Evolutionary conservation across 2,888 invertebrate species (phyloP), one percentile per base, ranked within the genome.

Genomic region (Theretra japonica): DNA sequence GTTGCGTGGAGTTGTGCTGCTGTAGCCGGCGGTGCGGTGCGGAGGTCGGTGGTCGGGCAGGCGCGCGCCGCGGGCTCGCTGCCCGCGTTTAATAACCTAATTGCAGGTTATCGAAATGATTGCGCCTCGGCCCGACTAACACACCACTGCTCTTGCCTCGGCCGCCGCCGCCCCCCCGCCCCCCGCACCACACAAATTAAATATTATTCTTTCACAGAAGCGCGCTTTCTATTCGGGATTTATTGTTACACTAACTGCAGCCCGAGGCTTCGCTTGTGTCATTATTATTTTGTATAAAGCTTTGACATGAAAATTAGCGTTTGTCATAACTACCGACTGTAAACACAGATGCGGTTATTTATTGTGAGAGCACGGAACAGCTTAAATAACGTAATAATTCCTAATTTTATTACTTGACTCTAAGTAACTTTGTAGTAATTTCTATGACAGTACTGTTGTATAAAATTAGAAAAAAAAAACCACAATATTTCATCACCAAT

Each of bases 71-170:
- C 70, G 53, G 62, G 53, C 62, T 33, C 30, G 21, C 50, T 53
- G 28, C 69, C 33, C 77, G 76, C 80, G 77, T 82, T 83, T 88
- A 88, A 90, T 89, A 85, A 87, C 86, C 82, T 90, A 90, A 90
- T 90, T 85, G 88, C 79, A 65, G 86, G 84, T 77, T 82, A 79
- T 77, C 79, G 72, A 72, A 74, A 70, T 71, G 74, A 74, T 75
- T 72, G 70, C 58, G 69, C 71, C 69, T 41, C 41, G 41, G 41
- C 41, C 41, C 41, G 41, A 41, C 41, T 41, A 41, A 41, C 41
- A 41, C 41, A 41, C 41, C 41, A 41, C 41, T 41, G 15, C 41
- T 33, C 33, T 41, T 41, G 41, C 41, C 41, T 41, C 60, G 59
- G 53, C 60, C 71, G 72, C 48, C 60, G 62, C 68, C 73, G 73